Evolutionary conservation across 2,797 vertebrate genomes (phyloP).

Genomic region (Sebastes matsubarae): DNA sequence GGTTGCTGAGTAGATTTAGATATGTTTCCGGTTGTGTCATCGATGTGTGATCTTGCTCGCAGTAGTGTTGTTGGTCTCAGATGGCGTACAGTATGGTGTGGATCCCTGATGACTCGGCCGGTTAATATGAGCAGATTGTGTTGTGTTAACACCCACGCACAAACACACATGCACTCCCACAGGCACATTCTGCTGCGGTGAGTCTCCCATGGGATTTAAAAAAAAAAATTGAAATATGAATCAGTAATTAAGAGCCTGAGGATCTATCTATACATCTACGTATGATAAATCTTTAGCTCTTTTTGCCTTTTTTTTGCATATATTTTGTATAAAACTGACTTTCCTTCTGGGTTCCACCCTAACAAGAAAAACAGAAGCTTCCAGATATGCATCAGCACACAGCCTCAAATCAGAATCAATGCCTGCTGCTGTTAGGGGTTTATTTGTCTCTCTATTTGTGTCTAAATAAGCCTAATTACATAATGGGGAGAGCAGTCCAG

Average conservation of each 20-base stretch:
- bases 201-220: conserved; percentile 6
- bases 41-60: background rate
- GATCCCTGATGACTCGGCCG: conserved; percentile 46
- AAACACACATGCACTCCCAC: conserved; percentile 33
- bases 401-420: conserved; percentile 29
- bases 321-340: background rate
- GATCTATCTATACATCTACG: background rate
- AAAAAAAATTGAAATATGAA: background rate
- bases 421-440: conserved; percentile 19
- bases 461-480: conserved; percentile 38
- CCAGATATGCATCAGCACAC: conserved; percentile 25
- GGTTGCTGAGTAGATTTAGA: background rate
- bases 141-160: conserved; percentile 58
- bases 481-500: conserved; percentile 20
- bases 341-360: background rate
- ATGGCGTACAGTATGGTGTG: conserved; percentile 59
- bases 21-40: background rate
- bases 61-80: conserved; percentile 28
- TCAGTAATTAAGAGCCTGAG: background rate
- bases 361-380: background rate
- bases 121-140: conserved; percentile 58
- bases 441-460: conserved; percentile 34
- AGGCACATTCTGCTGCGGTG: conserved; percentile 34
- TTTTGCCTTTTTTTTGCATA: background rate
- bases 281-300: background rate